These are phyloP conservation scores for Esox masquinongy DNA, from an alignment of 2,797 vertebrate genomes.

Conservation along the genomic window DNA sequence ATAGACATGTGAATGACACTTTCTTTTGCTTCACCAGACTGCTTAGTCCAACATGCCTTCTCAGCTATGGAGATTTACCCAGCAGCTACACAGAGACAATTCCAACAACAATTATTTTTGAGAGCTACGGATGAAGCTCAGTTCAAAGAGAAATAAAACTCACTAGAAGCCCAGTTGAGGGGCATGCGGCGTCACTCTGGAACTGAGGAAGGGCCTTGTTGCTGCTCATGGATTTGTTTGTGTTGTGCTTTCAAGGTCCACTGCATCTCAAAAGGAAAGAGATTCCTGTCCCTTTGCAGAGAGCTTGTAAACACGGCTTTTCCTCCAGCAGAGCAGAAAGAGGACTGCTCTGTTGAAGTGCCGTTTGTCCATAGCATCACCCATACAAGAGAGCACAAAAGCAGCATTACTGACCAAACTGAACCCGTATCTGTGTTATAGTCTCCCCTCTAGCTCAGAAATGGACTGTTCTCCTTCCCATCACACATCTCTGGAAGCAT, in stretches of 20 bases:
- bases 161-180: slow-evolving; percentile 31
- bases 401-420: slow-evolving; percentile 36
- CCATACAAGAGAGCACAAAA: slow-evolving; percentile 25
- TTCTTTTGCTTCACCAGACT: neutral
- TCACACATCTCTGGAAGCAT: too few species aligned
- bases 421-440: too few species aligned
- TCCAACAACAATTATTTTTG: neutral
- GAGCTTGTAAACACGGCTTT: slow-evolving; percentile 60
- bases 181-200: slow-evolving; percentile 46
- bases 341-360: slow-evolving; percentile 51
- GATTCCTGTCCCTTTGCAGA: slow-evolving; percentile 50
- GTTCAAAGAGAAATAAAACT: slow-evolving; percentile 22
- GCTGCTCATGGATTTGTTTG: slow-evolving; percentile 61
- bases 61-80: neutral
- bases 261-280: slow-evolving; percentile 61
- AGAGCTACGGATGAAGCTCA: neutral
- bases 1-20: neutral
- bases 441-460: too few species aligned
- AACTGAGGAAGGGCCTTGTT: slow-evolving; percentile 53
- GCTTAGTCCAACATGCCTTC: neutral
- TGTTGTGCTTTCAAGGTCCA: slow-evolving; percentile 68
- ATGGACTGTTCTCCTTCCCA: too few species aligned
- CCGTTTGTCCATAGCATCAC: slow-evolving; percentile 37
- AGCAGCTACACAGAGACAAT: neutral
- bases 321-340: slow-evolving; percentile 63